These are phyloP conservation scores for Luperina nickerlii DNA, from an alignment of 2,888 invertebrate species.

Conservation along the genomic window DNA sequence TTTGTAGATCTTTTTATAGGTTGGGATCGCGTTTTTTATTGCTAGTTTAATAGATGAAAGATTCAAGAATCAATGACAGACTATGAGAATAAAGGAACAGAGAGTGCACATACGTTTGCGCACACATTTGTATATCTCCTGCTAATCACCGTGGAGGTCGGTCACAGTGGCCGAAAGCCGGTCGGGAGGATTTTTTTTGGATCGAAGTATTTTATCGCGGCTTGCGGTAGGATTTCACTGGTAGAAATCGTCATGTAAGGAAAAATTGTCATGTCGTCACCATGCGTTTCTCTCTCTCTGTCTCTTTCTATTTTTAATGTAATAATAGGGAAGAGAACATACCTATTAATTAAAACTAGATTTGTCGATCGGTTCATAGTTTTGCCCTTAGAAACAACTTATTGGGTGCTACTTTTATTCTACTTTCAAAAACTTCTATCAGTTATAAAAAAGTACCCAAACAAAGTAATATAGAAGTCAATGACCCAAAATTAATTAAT, in stretches of 20 bases:
- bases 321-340: neutral
- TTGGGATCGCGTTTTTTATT: too few relatives aligned
- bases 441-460: neutral
- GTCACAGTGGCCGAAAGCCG: neutral
- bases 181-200: neutral
- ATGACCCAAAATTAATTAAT: neutral
- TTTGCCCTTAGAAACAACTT: neutral
- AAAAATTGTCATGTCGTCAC: too few relatives aligned
- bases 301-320: too few relatives aligned
- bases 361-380: neutral
- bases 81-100: neutral
- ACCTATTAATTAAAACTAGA: neutral
- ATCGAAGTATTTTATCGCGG: too few relatives aligned
- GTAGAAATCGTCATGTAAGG: too few relatives aligned
- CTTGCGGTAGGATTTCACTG: too few relatives aligned
- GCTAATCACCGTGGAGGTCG: too few relatives aligned
- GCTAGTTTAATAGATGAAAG: too few relatives aligned
- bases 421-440: neutral
- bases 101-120: neutral
- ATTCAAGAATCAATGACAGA: too few relatives aligned
- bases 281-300: too few relatives aligned
- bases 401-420: neutral
- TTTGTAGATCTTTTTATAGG: too few relatives aligned
- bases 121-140: neutral
- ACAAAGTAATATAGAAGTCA: too few relatives aligned